Evolutionary conservation across 2,888 invertebrate species (phyloP).

Genomic region (Callinectes sapidus): DNA sequence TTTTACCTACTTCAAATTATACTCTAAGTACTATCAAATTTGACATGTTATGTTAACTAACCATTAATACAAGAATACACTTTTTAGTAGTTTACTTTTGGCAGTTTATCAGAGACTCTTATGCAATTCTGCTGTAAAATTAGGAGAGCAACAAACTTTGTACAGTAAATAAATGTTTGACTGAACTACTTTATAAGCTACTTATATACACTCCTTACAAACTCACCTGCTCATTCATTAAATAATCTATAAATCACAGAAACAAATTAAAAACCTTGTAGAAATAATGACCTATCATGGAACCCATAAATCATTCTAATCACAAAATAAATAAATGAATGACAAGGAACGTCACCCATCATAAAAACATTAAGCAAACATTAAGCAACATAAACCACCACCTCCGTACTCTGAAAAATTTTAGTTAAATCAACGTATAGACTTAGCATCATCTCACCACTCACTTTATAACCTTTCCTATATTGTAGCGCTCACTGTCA

Average conservation of each 20-base stretch:
- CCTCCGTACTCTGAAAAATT: background rate
- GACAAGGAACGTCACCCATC: background rate
- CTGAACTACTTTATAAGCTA: background rate
- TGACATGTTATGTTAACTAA: background rate
- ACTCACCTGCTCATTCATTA: background rate
- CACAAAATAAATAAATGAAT: background rate
- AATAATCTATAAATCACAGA: background rate
- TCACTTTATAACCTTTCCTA: slow-evolving; percentile 77
- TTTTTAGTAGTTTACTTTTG: background rate
- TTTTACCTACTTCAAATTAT: background rate
- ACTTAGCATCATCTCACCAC: background rate
- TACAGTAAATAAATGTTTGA: background rate
- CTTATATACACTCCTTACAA: background rate
- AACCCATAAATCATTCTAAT: background rate
- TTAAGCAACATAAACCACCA: background rate
- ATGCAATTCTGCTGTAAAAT: background rate
- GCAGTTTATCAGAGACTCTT: background rate
- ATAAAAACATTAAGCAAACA: background rate
- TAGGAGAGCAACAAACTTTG: background rate
- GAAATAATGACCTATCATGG: background rate
- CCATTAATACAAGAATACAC: background rate
- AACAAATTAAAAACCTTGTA: background rate
- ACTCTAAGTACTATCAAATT: background rate
- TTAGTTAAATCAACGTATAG: background rate
- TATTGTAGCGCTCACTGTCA: slow-evolving; percentile 87